Percentiles rank a stretch among this genome's conserved stretches.
phyloP scores from a whole-genome alignment of 1,140 invertebrate genomes.

The Ceratoteleas bidentatus region DNA sequence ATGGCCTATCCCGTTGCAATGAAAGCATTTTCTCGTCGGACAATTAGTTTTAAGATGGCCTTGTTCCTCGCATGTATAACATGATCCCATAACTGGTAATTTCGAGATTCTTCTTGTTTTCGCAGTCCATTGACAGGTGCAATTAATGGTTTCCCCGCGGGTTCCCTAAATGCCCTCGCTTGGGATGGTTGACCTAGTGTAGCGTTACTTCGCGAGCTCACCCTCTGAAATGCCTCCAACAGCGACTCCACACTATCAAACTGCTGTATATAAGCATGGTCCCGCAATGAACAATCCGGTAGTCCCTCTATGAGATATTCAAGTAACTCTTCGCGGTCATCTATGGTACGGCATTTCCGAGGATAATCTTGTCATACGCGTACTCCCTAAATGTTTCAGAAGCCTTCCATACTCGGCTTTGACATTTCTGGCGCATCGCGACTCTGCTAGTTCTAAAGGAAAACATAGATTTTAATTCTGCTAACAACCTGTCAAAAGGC shows the following conservation, averaged over 20 bases:
- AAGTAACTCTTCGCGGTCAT: slow-evolving; percentile 1
- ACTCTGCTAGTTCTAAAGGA: too few relatives aligned
- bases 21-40: slow-evolving; percentile 1
- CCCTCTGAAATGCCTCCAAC: slow-evolving; percentile 5
- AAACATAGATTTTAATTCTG: slow-evolving; percentile 2
- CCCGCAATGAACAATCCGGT: slow-evolving; percentile 6
- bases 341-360: slow-evolving; percentile 15
- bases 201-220: neutral
- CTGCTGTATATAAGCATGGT: slow-evolving; percentile 4
- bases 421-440: slow-evolving; percentile 1
- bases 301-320: slow-evolving; percentile 29
- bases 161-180: too few relatives aligned
- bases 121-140: too few relatives aligned
- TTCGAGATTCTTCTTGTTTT: too few relatives aligned
- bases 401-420: neutral
- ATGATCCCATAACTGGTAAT: neutral
- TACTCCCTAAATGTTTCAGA: slow-evolving; percentile 5
- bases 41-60: neutral
- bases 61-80: neutral
- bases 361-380: slow-evolving; percentile 19
- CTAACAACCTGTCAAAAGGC: slow-evolving; percentile 11
- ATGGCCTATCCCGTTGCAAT: neutral
- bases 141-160: too few relatives aligned
- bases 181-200: too few relatives aligned
- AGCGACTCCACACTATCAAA: neutral